Evolutionary conservation across 2,113 vertebrate species (phyloP), one percentile per base, ranked within the genome.

Genomic region (Pituophis catenifer): DNA sequence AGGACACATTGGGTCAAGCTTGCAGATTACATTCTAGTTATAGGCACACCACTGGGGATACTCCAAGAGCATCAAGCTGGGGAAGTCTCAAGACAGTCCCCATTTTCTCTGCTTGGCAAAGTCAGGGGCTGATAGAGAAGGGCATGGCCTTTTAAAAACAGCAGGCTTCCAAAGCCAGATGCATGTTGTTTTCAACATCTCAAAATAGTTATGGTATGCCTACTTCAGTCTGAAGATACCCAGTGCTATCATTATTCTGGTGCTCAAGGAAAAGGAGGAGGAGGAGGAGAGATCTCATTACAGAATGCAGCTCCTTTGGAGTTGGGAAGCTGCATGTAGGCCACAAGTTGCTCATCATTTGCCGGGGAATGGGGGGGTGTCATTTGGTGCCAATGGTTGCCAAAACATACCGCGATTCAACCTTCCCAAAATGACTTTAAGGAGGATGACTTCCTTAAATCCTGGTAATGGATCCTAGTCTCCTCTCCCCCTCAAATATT

Each of bases 51-150:
- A n/a, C 13, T 19, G 29, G n/a, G n/a, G 24, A 26, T 93, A 10
- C 7, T 50, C 19, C 44, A 90, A 1, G 54, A 44, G 23, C 65
- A 13, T 11, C 24, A 55, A 29, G 4, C n/a, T 48, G n/a, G 53
- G 13, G 5, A 53, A 57, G 11, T 86, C 93, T 93, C 94, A 96
- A 93, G 96, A 93, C 90, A 92, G 26, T 1, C 24, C 21, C 58
- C 19, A 52, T 19, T 24, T 58, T 12, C 50, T 58, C 26, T 65
- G 85, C 38, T 19, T 12, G 23, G 57, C 81, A 59, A 92, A 86
- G 38, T 23, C 23, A 48, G 23, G 86, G 70, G 50, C 33, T 90
- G 33, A 21, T 44, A 19, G 75, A 44, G n/a, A 21, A 38, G 70
- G 70, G 70, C 70, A 81, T 38, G 70, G n/a, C n/a, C 15, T 21